Conservation (phyloP, 2,888 invertebrate genomes). For the Esperia sulphurella region DNA sequence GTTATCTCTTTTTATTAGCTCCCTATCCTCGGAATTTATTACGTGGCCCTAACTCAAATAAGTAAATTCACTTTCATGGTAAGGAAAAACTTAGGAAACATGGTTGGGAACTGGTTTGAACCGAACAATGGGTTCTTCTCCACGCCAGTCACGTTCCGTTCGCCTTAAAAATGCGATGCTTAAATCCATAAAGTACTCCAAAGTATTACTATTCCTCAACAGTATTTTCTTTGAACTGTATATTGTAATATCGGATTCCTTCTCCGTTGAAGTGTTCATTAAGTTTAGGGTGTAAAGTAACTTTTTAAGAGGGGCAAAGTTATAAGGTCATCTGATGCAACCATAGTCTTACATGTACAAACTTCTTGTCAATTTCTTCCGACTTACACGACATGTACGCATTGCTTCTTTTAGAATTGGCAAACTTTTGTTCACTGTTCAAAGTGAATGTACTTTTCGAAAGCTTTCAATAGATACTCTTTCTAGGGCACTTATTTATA, state of each 20-base stretch:
- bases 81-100: conserved; percentile 50
- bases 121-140: conserved; percentile 61
- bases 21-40: conserved; percentile 56
- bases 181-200: conserved; percentile 72
- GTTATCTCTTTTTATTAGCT: conserved; percentile 54
- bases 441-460: too few species aligned
- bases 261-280: conserved; percentile 8
- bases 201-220: conserved; percentile 68
- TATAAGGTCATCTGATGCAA: too few species aligned
- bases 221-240: conserved; percentile 63
- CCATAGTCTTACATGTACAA: too few species aligned
- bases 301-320: too few species aligned
- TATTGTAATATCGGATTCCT: conserved; percentile 59
- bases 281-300: too few species aligned
- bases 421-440: too few species aligned
- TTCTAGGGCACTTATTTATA: too few species aligned
- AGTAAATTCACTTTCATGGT: conserved; percentile 66
- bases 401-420: too few species aligned
- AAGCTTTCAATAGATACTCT: too few species aligned
- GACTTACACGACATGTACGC: too few species aligned
- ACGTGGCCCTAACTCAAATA: conserved; percentile 62
- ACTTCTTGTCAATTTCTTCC: too few species aligned
- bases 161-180: conserved; percentile 74
- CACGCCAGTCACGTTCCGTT: conserved; percentile 67
- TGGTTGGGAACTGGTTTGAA: conserved; percentile 23